phyloP scores from a whole-genome alignment of 2,113 vertebrate genomes.

The Chaetodon trifascialis region DNA sequence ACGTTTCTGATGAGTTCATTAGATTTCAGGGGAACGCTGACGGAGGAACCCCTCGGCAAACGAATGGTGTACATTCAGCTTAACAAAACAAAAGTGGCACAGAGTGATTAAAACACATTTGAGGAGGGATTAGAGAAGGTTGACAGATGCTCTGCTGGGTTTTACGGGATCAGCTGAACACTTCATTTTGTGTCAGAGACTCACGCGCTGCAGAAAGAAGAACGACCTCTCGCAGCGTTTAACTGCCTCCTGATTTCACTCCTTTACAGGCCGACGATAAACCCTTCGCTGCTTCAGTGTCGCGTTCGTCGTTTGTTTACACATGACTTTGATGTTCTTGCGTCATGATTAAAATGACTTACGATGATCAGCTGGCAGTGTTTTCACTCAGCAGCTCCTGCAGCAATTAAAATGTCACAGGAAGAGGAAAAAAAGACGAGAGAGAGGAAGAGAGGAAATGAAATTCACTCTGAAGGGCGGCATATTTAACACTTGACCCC shows the following conservation, averaged over 20 bases:
- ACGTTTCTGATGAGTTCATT: slow-evolving; percentile 40
- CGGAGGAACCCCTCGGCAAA: slow-evolving; percentile 2
- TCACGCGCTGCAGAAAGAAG: not conserved
- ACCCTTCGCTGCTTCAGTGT: not conserved
- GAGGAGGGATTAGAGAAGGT: slow-evolving; percentile 35
- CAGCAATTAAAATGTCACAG: slow-evolving; percentile 45
- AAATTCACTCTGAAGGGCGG: slow-evolving; percentile 28
- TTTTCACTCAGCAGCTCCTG: slow-evolving; percentile 8
- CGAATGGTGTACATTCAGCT: not conserved
- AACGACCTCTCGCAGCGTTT: not conserved
- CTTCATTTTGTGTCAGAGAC: not conserved
- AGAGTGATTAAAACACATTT: slow-evolving; percentile 9
- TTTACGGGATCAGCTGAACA: slow-evolving; percentile 17
- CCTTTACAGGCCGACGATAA: not conserved
- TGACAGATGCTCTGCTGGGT: slow-evolving; percentile 20
- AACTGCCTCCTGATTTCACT: not conserved
- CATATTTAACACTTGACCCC: slow-evolving; percentile 59
- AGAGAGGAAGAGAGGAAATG: slow-evolving; percentile 25
- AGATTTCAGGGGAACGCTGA: slow-evolving; percentile 8
- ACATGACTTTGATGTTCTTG: slow-evolving; percentile 3
- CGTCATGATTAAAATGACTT: slow-evolving; percentile 3
- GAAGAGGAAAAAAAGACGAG: not conserved
- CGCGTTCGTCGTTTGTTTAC: not conserved
- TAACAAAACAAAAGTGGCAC: slow-evolving; percentile 6
- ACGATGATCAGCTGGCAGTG: not conserved